Percentiles rank a stretch among this genome's conserved stretches.
Evolutionary conservation across 2,113 vertebrate genomes (phyloP).

Genomic region (Melanerpes formicivorus): DNA sequence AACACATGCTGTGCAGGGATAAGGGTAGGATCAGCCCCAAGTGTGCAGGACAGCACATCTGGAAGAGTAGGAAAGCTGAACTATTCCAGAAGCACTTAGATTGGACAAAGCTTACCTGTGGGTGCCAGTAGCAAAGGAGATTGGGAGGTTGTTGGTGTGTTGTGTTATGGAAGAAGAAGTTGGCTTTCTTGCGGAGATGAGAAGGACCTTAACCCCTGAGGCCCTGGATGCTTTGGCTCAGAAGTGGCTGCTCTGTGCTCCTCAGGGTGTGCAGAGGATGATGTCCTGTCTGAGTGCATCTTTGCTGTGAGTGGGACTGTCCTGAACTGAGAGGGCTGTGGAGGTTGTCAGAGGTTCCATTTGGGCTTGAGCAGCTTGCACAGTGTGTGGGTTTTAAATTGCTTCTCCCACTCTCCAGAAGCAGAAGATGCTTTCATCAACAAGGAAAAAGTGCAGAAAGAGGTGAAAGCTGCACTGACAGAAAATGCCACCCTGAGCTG

Average conservation of each 20-base stretch:
- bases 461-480: too few relatives aligned
- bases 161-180: background rate
- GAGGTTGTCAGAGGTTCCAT: too few relatives aligned
- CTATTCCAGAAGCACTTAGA: background rate
- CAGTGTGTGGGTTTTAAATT: too few relatives aligned
- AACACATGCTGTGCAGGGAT: too few relatives aligned
- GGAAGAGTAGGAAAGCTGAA: background rate
- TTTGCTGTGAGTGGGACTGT: background rate
- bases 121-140: background rate
- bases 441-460: too few relatives aligned
- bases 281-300: background rate
- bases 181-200: background rate
- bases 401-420: too few relatives aligned
- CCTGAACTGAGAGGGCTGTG: background rate
- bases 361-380: too few relatives aligned
- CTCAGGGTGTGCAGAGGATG: too few relatives aligned
- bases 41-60: background rate
- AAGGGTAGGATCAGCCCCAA: background rate
- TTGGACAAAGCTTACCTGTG: too few relatives aligned
- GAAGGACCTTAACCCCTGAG: background rate
- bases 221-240: rapidly evolving
- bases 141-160: background rate
- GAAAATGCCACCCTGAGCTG: too few relatives aligned
- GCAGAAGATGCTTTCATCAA: too few relatives aligned
- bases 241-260: background rate